Evolutionary conservation across 1,140 invertebrate species (phyloP), one percentile per base, ranked within the genome.

Genomic region (Diachasmimorpha longicaudata): DNA sequence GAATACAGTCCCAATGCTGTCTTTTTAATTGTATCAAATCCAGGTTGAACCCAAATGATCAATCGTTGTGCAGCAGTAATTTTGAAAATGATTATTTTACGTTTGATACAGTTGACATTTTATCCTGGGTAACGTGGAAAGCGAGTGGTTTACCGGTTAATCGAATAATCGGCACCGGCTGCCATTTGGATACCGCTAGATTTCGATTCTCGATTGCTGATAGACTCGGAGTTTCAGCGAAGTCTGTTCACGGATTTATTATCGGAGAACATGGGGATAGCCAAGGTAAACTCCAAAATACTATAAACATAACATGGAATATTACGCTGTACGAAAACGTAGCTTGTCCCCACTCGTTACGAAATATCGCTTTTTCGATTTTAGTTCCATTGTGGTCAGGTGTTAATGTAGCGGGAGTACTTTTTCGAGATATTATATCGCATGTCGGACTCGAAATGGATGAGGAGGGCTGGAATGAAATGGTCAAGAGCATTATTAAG

Each of bases 51-150:
- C 52, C 70, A 23, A 69, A 67, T 76, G 42, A 67, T 72, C 52
- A 39, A 13, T 71, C 58, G 48, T 37, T 67, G 31, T 48, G 16
- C 31, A 63, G 23, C 31, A 37, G n/a, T 31, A 31, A 31, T 31
- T 44, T 36, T 55, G 16, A 46, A 23, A 42, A 58, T 76, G 11
- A 52, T 42, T 16, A 66, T 66, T 52, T 42, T 70, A 11, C 44
- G 23, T 70, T 46, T 58, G 13, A 25, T 72, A 13, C 36, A 92
- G 93, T 93, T 70, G 93, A 94, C 84, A 89, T 93, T 79, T 79
- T 93, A 79, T 87, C 91, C 16, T 94, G 92, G 86, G 85, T 93
- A 13, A 90, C 92, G 9, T 94, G 93, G 93, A 93, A 93, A 81
- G 69, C 93, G 42, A 93, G 92, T 81, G 91, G 91, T 31, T 83